A percentile compares a stretch with the other conserved stretches of the same genome.
These are phyloP conservation scores for Tor tambroides DNA, from an alignment of 2,113 vertebrate genomes.

Conservation along the genomic window DNA sequence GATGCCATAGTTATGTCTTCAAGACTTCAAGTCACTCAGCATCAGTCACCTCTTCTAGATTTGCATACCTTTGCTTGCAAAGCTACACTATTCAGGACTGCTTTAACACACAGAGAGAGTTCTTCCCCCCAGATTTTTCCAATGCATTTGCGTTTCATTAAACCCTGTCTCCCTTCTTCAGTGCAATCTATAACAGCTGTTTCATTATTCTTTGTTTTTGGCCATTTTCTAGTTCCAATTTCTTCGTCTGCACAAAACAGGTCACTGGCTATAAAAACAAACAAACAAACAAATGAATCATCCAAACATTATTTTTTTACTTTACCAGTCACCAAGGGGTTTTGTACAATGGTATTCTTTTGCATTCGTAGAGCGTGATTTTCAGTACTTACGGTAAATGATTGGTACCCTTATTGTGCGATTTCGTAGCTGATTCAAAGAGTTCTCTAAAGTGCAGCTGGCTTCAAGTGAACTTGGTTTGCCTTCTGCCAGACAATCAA, in stretches of 20 bases:
- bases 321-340: neutral
- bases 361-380: neutral
- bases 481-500: accelerated
- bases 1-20: too few species aligned
- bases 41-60: neutral
- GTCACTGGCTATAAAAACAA: constrained; percentile 38
- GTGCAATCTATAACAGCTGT: constrained; percentile 59
- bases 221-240: constrained; percentile 50
- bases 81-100: constrained; percentile 47
- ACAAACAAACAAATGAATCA: neutral
- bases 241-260: neutral
- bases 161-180: constrained; percentile 43
- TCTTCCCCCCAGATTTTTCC: accelerated
- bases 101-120: constrained; percentile 55
- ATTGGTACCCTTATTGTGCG: constrained; percentile 52
- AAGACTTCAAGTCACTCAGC: neutral
- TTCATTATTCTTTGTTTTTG: constrained; percentile 56
- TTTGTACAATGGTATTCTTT: neutral
- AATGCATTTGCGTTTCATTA: constrained; percentile 58
- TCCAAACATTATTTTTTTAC: neutral
- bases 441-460: constrained; percentile 61
- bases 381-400: constrained; percentile 62
- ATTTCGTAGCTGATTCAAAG: accelerated
- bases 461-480: neutral
- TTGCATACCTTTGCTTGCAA: constrained; percentile 60